These are phyloP conservation scores for Dallia pectoralis DNA, from an alignment of 2,797 vertebrate genomes.

Conservation along the genomic window DNA sequence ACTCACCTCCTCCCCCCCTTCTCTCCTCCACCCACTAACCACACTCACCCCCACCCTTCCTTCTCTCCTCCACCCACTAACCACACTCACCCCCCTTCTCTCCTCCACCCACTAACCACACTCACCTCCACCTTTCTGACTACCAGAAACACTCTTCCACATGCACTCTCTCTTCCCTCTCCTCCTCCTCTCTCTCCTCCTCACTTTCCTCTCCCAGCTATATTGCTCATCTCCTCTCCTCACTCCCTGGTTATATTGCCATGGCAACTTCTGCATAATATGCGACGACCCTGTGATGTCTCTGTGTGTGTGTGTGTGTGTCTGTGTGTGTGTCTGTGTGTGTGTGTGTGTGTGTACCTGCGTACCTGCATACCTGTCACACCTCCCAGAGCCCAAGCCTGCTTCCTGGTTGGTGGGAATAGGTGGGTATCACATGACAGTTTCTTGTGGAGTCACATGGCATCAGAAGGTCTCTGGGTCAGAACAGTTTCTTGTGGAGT, in stretches of 20 bases:
- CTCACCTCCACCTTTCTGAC: not conserved
- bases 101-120: not conserved
- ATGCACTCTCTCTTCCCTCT: conserved; percentile 37
- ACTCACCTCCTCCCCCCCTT: not conserved
- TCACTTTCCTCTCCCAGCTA: conserved; percentile 18
- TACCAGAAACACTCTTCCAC: conserved; percentile 36
- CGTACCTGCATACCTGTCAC: conserved; percentile 45
- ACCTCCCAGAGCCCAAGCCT: conserved; percentile 25
- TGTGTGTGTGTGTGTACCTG: not conserved
- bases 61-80: not conserved
- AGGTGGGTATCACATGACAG: not conserved
- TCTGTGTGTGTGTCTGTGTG: not conserved
- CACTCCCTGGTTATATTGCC: conserved; percentile 47
- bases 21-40: not conserved
- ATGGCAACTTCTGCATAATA: conserved; percentile 62
- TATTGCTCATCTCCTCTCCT: conserved; percentile 35
- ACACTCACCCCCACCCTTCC: not conserved
- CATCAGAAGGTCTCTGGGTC: not conserved
- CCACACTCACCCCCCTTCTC: not conserved
- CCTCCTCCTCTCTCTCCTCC: not conserved
- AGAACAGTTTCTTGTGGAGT: not conserved
- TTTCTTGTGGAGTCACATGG: not conserved
- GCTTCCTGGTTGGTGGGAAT: not conserved
- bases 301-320: conserved; percentile 23
- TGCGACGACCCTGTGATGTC: conserved; percentile 28